phyloP scores from a whole-genome alignment of 2,113 vertebrate species.

The Osmerus mordax region DNA sequence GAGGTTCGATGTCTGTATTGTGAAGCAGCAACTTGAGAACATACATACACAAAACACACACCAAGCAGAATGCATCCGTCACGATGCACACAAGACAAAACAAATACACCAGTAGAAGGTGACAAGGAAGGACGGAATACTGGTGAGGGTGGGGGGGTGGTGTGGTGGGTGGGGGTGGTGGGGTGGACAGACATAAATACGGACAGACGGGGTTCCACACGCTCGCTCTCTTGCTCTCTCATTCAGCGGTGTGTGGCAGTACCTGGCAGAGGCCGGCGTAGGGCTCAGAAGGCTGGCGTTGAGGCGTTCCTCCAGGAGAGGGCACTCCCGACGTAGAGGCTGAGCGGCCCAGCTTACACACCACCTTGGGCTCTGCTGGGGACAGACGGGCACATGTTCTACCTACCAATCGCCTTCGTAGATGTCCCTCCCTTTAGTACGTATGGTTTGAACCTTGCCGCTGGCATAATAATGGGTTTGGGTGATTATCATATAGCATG shows the following conservation, averaged over 20 bases:
- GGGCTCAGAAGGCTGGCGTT: conserved; percentile 79
- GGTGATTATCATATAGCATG: too few species aligned
- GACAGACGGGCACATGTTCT: not conserved
- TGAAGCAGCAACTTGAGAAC: too few species aligned
- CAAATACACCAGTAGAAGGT: too few species aligned
- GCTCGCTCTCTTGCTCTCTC: not conserved
- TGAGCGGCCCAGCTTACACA: conserved; percentile 86
- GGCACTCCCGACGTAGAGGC: conserved; percentile 91
- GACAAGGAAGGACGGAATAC: too few species aligned
- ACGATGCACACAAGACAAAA: too few species aligned
- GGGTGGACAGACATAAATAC: not conserved
- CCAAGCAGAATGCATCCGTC: too few species aligned
- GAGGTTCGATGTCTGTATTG: too few species aligned
- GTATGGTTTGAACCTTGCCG: not conserved
- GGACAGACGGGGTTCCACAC: not conserved
- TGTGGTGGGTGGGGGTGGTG: not conserved
- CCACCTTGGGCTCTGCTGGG: conserved; percentile 79
- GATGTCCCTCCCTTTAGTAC: too few species aligned
- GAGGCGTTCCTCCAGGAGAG: conserved; percentile 79
- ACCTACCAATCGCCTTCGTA: not conserved
- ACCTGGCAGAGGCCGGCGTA: conserved; percentile 85
- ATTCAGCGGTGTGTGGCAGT: conserved; percentile 40
- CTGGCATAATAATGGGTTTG: too few species aligned
- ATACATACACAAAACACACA: too few species aligned
- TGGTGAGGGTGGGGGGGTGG: too few species aligned